Conservation (phyloP, 1,140 invertebrate genomes). For the Thaumatotibia leucotreta region DNA sequence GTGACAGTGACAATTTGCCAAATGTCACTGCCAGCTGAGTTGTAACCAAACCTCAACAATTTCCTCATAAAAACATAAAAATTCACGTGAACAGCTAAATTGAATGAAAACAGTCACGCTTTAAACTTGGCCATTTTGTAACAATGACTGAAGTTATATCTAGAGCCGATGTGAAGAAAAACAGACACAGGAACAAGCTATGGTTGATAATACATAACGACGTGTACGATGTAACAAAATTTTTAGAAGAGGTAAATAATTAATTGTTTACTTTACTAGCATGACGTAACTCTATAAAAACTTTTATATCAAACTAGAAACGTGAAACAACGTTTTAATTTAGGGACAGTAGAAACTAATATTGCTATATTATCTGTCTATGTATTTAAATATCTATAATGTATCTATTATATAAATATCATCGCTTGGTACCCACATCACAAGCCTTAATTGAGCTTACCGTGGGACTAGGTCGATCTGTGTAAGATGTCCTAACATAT, state of each 20-base stretch:
- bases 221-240: conserved; percentile 82
- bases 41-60: neutral
- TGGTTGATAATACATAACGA: conserved; percentile 81
- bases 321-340: neutral
- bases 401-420: too few relatives aligned
- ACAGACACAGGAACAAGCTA: conserved; percentile 69
- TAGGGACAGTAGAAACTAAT: neutral
- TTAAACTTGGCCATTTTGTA: neutral
- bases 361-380: too few relatives aligned
- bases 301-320: neutral
- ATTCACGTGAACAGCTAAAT: conserved; percentile 18
- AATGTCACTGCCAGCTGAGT: neutral
- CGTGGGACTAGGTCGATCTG: too few relatives aligned
- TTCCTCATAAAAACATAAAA: neutral
- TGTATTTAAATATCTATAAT: too few relatives aligned
- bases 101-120: neutral
- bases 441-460: too few relatives aligned
- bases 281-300: neutral
- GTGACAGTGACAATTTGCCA: neutral
- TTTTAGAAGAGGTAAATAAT: conserved; percentile 78
- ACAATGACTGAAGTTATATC: conserved; percentile 59
- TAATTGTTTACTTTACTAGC: neutral
- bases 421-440: too few relatives aligned
- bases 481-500: too few relatives aligned
- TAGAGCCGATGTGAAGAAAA: conserved; percentile 76